phyloP scores from a whole-genome alignment of 2,888 invertebrate species.

The Ecliptopera silaceata region DNA sequence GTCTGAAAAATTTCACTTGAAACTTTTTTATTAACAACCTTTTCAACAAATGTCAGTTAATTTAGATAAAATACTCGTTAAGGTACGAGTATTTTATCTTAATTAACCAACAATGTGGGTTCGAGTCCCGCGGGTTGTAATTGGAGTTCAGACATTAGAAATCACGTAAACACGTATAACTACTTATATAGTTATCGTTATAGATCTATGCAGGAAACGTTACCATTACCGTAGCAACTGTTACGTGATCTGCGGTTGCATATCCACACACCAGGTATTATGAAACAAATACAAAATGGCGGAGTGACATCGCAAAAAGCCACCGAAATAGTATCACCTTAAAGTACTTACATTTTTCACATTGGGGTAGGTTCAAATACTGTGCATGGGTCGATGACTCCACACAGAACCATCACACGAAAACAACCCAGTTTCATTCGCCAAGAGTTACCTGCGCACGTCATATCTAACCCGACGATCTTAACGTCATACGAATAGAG shows the following conservation, averaged over 20 bases:
- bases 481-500: constrained; percentile 36
- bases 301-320: constrained; percentile 45
- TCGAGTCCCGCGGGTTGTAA: no score
- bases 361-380: constrained; percentile 76
- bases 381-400: constrained; percentile 66
- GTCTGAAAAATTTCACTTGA: no score
- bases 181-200: neutral
- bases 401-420: constrained; percentile 44
- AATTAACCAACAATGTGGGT: no score
- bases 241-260: constrained; percentile 11
- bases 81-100: no score
- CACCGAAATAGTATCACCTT: no score
- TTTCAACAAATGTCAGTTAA: no score
- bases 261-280: constrained; percentile 19
- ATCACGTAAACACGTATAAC: neutral
- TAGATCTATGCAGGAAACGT: constrained; percentile 9
- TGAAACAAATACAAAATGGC: constrained; percentile 42
- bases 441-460: constrained; percentile 27
- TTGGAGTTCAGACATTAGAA: neutral
- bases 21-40: no score
- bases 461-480: constrained; percentile 38
- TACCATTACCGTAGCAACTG: constrained; percentile 5
- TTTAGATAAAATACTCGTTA: no score
- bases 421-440: constrained; percentile 45
- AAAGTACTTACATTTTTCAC: constrained; percentile 59